A percentile compares a stretch with the other conserved stretches of the same genome.
Conservation (phyloP, 1,140 invertebrate genomes). For the Brachionus angularis region DNA sequence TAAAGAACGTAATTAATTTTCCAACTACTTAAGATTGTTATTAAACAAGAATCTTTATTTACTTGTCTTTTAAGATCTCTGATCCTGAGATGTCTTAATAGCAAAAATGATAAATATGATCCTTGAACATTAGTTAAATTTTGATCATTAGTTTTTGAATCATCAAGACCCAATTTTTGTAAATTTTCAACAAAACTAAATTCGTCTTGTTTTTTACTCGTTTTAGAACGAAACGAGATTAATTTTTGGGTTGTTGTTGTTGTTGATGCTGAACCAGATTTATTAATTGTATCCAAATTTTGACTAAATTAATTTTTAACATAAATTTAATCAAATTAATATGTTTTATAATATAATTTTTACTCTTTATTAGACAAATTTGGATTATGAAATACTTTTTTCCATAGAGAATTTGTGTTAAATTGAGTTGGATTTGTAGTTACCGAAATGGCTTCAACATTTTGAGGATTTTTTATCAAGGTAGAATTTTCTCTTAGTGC, state of each 20-base stretch:
- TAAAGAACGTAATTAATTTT: background rate
- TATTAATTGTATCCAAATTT: background rate
- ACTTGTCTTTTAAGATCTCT: constrained; percentile 54
- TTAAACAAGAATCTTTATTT: too few species aligned
- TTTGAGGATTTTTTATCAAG: constrained; percentile 49
- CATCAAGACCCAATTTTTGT: constrained; percentile 53
- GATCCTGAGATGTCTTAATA: constrained; percentile 54
- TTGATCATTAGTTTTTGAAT: constrained; percentile 52
- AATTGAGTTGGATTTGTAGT: constrained; percentile 47
- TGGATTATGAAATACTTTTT: constrained; percentile 49
- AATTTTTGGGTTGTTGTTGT: too few species aligned
- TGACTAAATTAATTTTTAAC: too few species aligned
- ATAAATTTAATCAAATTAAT: too few species aligned
- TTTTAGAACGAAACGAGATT: constrained; percentile 21
- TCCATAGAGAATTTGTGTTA: constrained; percentile 50
- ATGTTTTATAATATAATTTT: too few species aligned
- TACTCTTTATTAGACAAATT: constrained; percentile 1
- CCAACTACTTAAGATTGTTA: constrained; percentile 46
- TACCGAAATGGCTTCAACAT: constrained; percentile 47
- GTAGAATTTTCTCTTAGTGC: constrained; percentile 53
- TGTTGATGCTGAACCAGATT: background rate
- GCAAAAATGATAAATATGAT: constrained; percentile 54
- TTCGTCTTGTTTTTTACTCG: constrained; percentile 21
- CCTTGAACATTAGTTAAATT: constrained; percentile 52
- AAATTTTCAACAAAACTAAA: constrained; percentile 41